Conservation (phyloP, 2,888 invertebrate genomes). For the Camponotus fellah region DNA sequence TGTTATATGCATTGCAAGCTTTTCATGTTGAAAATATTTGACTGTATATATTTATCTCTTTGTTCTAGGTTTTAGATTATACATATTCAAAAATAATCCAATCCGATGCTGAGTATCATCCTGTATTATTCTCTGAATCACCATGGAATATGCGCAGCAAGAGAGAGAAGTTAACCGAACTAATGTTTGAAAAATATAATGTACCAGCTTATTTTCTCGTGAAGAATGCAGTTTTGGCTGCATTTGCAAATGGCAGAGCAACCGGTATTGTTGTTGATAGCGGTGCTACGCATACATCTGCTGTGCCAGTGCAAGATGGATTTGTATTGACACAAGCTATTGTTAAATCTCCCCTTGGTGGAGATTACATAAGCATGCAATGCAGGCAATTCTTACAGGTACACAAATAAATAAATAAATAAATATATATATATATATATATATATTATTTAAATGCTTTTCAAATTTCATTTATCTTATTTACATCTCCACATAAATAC, state of each 20-base stretch:
- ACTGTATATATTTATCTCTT: not conserved
- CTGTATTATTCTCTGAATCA: constrained; percentile 98
- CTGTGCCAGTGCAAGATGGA: constrained; percentile 98
- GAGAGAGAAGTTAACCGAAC: constrained; percentile 97
- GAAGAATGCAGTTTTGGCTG: constrained; percentile 98
- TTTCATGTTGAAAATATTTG: not conserved
- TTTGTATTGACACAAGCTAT: constrained; percentile 98
- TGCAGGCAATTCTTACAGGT: constrained; percentile 89
- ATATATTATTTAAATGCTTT: not conserved
- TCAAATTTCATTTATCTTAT: not conserved
- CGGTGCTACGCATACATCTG: constrained; percentile 99
- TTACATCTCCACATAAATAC: constrained; percentile 44
- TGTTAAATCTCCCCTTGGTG: constrained; percentile 97
- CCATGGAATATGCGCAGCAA: constrained; percentile 98
- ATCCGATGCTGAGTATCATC: constrained; percentile 98
- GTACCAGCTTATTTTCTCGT: constrained; percentile 99
- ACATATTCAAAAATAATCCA: constrained; percentile 97
- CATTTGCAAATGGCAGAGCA: constrained; percentile 97
- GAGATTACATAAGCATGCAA: constrained; percentile 96
- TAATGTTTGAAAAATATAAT: constrained; percentile 99
- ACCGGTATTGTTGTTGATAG: constrained; percentile 97
- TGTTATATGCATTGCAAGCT: not conserved
- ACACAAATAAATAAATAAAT: not conserved
- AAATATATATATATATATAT: too few species aligned
- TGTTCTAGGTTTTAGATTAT: constrained; percentile 90